Conservation (phyloP, 2,888 invertebrate species). For the Apeira syringaria region DNA sequence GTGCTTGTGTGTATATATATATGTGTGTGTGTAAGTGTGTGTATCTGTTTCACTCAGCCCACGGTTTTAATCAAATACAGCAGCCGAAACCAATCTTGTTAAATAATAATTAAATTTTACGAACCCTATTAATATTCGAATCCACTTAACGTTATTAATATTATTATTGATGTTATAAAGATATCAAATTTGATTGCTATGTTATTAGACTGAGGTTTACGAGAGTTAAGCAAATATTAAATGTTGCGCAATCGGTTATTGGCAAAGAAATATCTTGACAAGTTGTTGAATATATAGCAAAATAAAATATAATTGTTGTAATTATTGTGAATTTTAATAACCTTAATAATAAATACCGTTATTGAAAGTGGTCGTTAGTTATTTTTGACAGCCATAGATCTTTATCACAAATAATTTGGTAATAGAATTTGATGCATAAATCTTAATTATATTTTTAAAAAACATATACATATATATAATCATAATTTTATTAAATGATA, state of each 20-base stretch:
- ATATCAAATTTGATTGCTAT: conserved; percentile 56
- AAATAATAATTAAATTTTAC: conserved; percentile 24
- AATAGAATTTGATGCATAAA: too few species aligned
- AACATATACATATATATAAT: too few species aligned
- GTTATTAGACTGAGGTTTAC: conserved; percentile 66
- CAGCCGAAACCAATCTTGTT: conserved; percentile 15
- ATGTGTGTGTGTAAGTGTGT: too few species aligned
- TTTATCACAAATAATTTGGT: neutral
- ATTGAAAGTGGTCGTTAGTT: conserved; percentile 7
- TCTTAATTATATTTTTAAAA: too few species aligned
- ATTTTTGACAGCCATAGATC: neutral
- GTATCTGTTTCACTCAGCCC: neutral
- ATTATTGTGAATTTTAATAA: conserved; percentile 16
- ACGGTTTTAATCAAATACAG: conserved; percentile 8
- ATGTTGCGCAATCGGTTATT: conserved; percentile 44
- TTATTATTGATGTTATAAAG: conserved; percentile 66
- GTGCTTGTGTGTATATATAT: too few species aligned
- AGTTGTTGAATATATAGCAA: conserved; percentile 12
- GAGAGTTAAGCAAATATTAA: conserved; percentile 50
- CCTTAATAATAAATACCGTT: conserved; percentile 7
- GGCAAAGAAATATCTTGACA: conserved; percentile 32
- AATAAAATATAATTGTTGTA: conserved; percentile 12
- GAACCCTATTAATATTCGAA: conserved; percentile 15
- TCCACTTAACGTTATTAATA: conserved; percentile 48
- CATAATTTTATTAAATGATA: too few species aligned